Conservation (phyloP, 2,113 vertebrate genomes). For the Grammomys surdaster region DNA sequence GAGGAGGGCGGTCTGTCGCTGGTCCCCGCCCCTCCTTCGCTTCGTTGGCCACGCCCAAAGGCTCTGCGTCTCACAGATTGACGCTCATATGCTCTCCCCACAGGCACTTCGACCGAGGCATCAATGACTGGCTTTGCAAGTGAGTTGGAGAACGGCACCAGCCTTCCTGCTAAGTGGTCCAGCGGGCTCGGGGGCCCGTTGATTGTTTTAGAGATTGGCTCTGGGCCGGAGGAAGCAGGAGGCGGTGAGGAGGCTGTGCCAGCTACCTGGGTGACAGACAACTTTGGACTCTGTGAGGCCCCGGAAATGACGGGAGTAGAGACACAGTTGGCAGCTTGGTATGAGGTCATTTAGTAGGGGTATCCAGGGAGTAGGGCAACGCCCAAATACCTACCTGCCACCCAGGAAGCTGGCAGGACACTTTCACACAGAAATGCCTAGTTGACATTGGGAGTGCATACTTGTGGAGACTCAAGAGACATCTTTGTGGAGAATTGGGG, state of each 20-base stretch:
- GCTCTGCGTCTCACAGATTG: background rate
- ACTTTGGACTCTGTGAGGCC: background rate
- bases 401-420: background rate
- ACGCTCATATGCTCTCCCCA: background rate
- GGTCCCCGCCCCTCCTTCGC: background rate
- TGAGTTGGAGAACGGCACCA: slow-evolving; percentile 83
- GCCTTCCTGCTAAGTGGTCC: background rate
- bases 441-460: too few species aligned
- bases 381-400: background rate
- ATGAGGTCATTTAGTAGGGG: background rate
- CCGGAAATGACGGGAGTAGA: background rate
- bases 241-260: rapidly evolving
- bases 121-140: slow-evolving; percentile 99
- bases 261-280: background rate
- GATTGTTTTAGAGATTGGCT: background rate
- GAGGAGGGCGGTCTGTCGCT: rapidly evolving
- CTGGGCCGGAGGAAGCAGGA: background rate
- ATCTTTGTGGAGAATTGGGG: background rate
- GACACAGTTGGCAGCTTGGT: background rate
- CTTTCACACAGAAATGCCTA: background rate
- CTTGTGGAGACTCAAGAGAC: background rate
- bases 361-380: rapidly evolving
- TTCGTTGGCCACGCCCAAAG: rapidly evolving
- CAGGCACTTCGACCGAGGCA: slow-evolving; percentile 97
- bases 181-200: background rate